Percentiles rank a stretch among this genome's conserved stretches.
phyloP scores from a whole-genome alignment of 2,113 vertebrate species.

The Muntiacus reevesi region DNA sequence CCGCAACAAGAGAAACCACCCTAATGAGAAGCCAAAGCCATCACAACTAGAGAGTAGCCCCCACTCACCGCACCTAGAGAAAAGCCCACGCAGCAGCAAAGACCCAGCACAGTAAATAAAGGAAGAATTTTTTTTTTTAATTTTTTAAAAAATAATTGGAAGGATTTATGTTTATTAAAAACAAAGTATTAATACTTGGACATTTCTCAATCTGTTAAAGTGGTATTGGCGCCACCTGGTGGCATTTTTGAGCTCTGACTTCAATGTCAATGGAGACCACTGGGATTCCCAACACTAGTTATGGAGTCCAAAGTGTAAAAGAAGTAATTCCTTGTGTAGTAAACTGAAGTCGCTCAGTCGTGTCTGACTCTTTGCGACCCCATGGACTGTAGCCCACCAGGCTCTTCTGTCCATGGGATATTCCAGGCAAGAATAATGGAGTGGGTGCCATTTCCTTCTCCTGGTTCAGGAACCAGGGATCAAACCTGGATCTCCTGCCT shows the following conservation, averaged over 20 bases:
- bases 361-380: no score
- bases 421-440: no score
- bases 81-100: not conserved
- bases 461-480: no score
- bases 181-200: not conserved
- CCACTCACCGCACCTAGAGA: not conserved
- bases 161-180: not conserved
- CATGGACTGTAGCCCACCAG: no score
- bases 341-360: no score
- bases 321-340: not conserved
- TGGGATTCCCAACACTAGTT: not conserved
- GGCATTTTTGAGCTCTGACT: not conserved
- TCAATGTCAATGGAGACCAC: rapidly evolving
- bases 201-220: not conserved
- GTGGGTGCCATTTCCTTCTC: no score
- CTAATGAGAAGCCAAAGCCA: not conserved
- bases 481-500: no score
- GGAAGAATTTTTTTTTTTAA: not conserved
- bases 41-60: not conserved
- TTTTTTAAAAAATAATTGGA: not conserved
- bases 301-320: rapidly evolving
- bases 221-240: not conserved
- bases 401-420: no score
- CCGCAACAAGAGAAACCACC: not conserved
- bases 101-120: not conserved